phyloP scores from a whole-genome alignment of 37 sponge, comb jelly and placozoan species.

The Halichondria panicea region DNA sequence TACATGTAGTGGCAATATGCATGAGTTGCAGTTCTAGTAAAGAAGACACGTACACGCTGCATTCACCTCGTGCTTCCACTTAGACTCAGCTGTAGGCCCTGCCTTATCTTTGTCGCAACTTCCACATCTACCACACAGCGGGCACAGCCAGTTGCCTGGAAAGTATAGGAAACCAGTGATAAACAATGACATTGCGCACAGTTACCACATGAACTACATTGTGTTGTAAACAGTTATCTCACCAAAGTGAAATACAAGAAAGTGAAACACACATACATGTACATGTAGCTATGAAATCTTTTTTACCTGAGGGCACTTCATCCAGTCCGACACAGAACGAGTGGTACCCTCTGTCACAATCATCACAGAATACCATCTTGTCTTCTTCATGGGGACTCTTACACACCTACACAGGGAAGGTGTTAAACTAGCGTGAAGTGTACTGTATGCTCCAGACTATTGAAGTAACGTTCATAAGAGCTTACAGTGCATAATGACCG shows the following conservation, averaged over 20 bases:
- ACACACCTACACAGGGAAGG: slow-evolving; percentile 35
- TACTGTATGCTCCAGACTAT: neutral
- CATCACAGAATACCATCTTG: slow-evolving; percentile 91
- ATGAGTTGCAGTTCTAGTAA: too few relatives aligned
- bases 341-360: slow-evolving; percentile 96
- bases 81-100: slow-evolving; percentile 3
- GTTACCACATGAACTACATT: too few relatives aligned
- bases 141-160: slow-evolving; percentile 57
- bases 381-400: slow-evolving; percentile 68
- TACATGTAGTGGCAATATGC: too few relatives aligned
- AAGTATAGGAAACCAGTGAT: neutral
- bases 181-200: neutral
- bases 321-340: slow-evolving; percentile 83
- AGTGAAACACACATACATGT: too few relatives aligned
- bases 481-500: neutral
- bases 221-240: too few relatives aligned
- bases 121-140: slow-evolving; percentile 43
- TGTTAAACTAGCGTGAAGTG: neutral
- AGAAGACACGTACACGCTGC: too few relatives aligned
- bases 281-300: neutral
- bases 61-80: slow-evolving; percentile 46
- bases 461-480: neutral
- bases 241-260: too few relatives aligned
- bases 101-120: slow-evolving; percentile 35
- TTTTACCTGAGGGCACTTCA: slow-evolving; percentile 73